phyloP scores from a whole-genome alignment of 1,140 invertebrate species.

The Apis cerana region DNA sequence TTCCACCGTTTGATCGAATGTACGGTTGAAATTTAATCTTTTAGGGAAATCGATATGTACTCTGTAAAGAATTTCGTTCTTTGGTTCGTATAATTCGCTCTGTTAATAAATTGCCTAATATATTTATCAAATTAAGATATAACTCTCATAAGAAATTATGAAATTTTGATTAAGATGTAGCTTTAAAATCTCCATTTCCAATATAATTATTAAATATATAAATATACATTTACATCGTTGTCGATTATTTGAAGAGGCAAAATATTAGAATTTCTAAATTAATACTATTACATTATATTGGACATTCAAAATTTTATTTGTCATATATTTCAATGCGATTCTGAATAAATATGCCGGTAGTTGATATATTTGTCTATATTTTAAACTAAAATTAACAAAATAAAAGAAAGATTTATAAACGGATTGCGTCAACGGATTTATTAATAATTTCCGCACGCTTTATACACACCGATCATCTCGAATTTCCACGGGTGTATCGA shows the following conservation, averaged over 20 bases:
- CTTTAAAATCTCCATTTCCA: too few relatives aligned
- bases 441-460: neutral
- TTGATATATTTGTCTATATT: too few relatives aligned
- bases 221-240: too few relatives aligned
- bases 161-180: neutral
- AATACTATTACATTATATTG: too few relatives aligned
- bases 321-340: too few relatives aligned
- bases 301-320: too few relatives aligned
- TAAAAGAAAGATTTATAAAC: neutral
- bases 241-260: too few relatives aligned
- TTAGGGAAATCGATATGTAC: slow-evolving; percentile 35
- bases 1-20: slow-evolving; percentile 27
- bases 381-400: neutral
- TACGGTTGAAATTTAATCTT: slow-evolving; percentile 37
- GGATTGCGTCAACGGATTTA: neutral
- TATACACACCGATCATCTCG: neutral
- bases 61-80: neutral
- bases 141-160: neutral
- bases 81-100: slow-evolving; percentile 4
- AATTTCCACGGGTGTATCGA: neutral
- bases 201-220: too few relatives aligned
- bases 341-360: too few relatives aligned
- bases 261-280: too few relatives aligned
- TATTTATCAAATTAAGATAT: neutral
- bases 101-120: slow-evolving; percentile 24